A percentile compares a stretch with the other conserved stretches of the same genome.
Conservation (phyloP, 2,888 invertebrate species). For the Yponomeuta cagnagella region DNA sequence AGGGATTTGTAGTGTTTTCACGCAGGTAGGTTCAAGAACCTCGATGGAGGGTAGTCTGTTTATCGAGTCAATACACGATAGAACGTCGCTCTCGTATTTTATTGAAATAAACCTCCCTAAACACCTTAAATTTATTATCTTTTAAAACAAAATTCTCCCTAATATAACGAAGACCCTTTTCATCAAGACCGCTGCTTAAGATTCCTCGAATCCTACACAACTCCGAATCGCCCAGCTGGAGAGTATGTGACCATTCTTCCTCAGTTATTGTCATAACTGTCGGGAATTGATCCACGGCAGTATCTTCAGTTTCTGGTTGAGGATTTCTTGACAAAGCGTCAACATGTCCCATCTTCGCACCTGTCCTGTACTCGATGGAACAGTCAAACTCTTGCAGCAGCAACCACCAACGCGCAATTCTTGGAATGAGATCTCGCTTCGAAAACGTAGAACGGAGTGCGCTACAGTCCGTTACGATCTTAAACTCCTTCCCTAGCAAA, state of each 20-base stretch:
- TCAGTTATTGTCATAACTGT: slow-evolving; percentile 18
- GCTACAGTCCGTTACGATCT: slow-evolving; percentile 24
- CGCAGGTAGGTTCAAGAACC: neutral
- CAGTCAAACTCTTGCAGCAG: slow-evolving; percentile 13
- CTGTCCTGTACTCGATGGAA: slow-evolving; percentile 14
- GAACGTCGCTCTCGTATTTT: too few species aligned
- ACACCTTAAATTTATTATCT: slow-evolving; percentile 15
- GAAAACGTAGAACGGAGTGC: slow-evolving; percentile 22
- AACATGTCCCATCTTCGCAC: slow-evolving; percentile 17
- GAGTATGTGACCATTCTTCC: slow-evolving; percentile 22
- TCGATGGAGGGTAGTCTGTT: slow-evolving; percentile 1
- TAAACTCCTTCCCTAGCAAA: slow-evolving; percentile 22
- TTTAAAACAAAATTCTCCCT: slow-evolving; percentile 23
- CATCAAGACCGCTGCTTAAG: slow-evolving; percentile 18
- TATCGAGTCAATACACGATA: too few species aligned
- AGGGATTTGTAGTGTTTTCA: neutral
- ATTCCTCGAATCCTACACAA: slow-evolving; percentile 21
- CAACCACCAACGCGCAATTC: slow-evolving; percentile 20
- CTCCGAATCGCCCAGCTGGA: slow-evolving; percentile 24
- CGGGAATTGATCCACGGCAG: slow-evolving; percentile 10
- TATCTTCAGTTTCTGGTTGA: neutral
- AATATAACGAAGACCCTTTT: slow-evolving; percentile 20
- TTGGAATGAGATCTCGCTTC: slow-evolving; percentile 22
- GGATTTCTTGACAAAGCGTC: slow-evolving; percentile 18
- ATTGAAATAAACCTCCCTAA: too few species aligned